A percentile compares a stretch with the other conserved stretches of the same genome.
Evolutionary conservation across 1,140 invertebrate species (phyloP).

Genomic region (Zaprionus inermis): DNA sequence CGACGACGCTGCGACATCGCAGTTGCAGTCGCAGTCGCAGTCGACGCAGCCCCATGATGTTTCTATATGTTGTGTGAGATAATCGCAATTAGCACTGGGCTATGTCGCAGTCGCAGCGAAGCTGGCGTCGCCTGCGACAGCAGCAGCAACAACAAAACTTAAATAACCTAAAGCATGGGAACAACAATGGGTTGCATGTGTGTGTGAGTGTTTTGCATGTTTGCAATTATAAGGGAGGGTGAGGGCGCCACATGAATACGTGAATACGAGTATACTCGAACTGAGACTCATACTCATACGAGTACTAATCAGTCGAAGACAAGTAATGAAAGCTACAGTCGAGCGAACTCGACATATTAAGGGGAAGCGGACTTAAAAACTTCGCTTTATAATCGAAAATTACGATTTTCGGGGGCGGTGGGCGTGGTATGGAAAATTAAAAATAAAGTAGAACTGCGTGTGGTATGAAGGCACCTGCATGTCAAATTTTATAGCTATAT

Average conservation of each 20-base stretch:
- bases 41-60: constrained; percentile 44
- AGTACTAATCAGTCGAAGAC: constrained; percentile 65
- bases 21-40: constrained; percentile 59
- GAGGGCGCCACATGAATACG: constrained; percentile 43
- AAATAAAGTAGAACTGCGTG: too few relatives aligned
- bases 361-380: too few relatives aligned
- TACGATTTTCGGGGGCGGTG: too few relatives aligned
- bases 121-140: constrained; percentile 37
- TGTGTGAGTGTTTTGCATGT: constrained; percentile 73
- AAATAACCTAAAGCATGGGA: constrained; percentile 69
- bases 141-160: constrained; percentile 36
- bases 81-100: constrained; percentile 79
- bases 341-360: too few relatives aligned
- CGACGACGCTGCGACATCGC: constrained; percentile 45
- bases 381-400: too few relatives aligned
- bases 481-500: too few relatives aligned
- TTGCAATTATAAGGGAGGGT: constrained; percentile 76
- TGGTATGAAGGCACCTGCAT: too few relatives aligned
- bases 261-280: constrained; percentile 8
- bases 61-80: constrained; percentile 71
- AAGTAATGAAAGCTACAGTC: too few relatives aligned
- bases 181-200: constrained; percentile 62
- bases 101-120: constrained; percentile 9
- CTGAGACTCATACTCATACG: constrained; percentile 1
- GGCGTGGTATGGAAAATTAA: too few relatives aligned